Base-by-base conservation (phyloP, 64 coral and sea anemone species). In the Anthopleura sola region DNA sequence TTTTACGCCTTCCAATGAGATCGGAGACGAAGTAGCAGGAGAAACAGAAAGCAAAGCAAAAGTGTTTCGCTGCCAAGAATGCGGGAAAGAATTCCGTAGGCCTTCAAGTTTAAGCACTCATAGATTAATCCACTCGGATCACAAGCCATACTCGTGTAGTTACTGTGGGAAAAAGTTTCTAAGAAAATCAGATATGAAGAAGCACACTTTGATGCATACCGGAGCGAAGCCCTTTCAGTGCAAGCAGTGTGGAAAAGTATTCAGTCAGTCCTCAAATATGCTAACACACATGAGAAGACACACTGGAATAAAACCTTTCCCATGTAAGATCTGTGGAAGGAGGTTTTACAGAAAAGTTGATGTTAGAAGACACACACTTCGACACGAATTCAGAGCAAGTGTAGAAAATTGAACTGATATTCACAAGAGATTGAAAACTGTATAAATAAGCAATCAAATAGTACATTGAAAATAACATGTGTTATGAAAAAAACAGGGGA, bases 111-210 rank as follows among this genome's bases (percentile, higher is more conserved):
- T 97, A 39, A 91, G 89, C 1, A 97, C 94, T 9, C 94, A 97
- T 44, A 97, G 92, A 55, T 78, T 97, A 11, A 97, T 97, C 57
- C 94, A 97, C 66, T 97, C 94, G 4, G 94, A 97, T 78, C 94
- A 92, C 84, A 97, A 97, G 56, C 94, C 94, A 3, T 97, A 92
- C 68, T 85, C 90, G 1, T 97, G 94, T 37, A 86, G n/a, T 36
- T 97, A 92, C 57, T 97, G 94, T 2, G 94, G 90, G 1, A 97
- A 97, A 51, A 92, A 92, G 55, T 97, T 97, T 75, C 90, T 97
- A 1, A 90, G 94, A 37, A 97, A 97, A 47, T 97, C 94, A 2
- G 94, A 97, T 80, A 97, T 97, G 94, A 97, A 97, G 77, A 97
- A 97, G 37, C 94, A 97, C 33, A 97, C 90, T 0, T 44, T 97